These are phyloP conservation scores for Oopsacas minuta DNA, from an alignment of 37 sponge, comb jelly and placozoan species.

Conservation along the genomic window DNA sequence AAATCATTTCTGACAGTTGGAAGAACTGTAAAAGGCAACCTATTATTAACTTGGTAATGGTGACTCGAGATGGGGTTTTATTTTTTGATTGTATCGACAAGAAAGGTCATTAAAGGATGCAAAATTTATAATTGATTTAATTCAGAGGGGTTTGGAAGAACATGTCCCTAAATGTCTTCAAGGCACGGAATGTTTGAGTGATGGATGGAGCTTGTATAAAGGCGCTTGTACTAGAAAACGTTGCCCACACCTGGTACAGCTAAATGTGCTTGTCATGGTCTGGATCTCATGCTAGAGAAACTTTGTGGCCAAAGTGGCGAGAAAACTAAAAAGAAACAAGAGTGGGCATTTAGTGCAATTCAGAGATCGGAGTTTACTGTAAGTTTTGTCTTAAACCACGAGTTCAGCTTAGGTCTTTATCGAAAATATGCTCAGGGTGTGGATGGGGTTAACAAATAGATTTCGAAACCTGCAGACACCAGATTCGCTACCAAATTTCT, in stretches of 20 bases:
- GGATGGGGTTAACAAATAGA: background rate
- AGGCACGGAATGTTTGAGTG: background rate
- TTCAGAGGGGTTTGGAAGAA: background rate
- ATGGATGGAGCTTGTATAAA: conserved; percentile 1
- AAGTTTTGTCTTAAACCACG: background rate
- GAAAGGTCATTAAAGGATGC: background rate
- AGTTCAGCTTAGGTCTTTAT: conserved; percentile 4
- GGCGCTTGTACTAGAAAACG: background rate
- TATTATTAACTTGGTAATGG: background rate
- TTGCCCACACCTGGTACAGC: background rate
- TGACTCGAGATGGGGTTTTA: background rate
- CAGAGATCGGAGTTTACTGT: background rate
- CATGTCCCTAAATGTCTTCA: background rate
- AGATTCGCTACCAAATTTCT: background rate
- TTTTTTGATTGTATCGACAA: background rate
- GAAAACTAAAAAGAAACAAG: background rate
- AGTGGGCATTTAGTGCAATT: background rate
- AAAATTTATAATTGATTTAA: background rate
- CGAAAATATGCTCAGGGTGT: background rate
- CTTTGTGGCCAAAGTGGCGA: background rate
- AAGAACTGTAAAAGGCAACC: background rate
- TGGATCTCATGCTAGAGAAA: background rate
- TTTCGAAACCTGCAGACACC: background rate
- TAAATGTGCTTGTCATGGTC: background rate
- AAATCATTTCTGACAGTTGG: background rate